Percentiles rank a stretch among this genome's conserved stretches.
phyloP scores from a whole-genome alignment of 2,113 vertebrate species.

The Piprites chloris region DNA sequence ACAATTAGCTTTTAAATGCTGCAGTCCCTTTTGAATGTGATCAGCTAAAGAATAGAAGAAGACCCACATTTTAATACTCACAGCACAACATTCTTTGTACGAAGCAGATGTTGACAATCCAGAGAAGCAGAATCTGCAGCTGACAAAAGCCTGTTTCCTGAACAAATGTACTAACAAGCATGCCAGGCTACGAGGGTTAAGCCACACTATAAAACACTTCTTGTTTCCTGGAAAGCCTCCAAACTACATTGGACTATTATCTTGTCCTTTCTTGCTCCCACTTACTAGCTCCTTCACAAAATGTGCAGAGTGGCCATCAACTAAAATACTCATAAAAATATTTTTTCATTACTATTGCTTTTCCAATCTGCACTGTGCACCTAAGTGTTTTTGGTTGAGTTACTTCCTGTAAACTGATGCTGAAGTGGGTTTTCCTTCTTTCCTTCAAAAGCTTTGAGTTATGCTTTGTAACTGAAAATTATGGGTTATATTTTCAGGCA shows the following conservation, averaged over 20 bases:
- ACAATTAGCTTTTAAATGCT: background rate
- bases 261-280: background rate
- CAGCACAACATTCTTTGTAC: background rate
- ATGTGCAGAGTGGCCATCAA: background rate
- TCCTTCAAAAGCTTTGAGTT: background rate
- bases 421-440: background rate
- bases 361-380: background rate
- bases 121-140: background rate
- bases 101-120: constrained; percentile 6
- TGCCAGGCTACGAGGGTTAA: background rate
- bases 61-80: background rate
- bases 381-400: background rate
- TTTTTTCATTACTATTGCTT: background rate
- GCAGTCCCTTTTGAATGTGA: background rate
- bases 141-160: constrained; percentile 17
- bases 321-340: background rate
- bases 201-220: background rate
- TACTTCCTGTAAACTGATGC: background rate
- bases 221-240: constrained; percentile 3
- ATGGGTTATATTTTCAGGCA: background rate
- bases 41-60: background rate
- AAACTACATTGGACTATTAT: background rate
- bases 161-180: background rate
- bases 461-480: background rate
- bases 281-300: background rate